phyloP scores from a whole-genome alignment of 2,797 vertebrate species.

The Ceryle rudis region DNA sequence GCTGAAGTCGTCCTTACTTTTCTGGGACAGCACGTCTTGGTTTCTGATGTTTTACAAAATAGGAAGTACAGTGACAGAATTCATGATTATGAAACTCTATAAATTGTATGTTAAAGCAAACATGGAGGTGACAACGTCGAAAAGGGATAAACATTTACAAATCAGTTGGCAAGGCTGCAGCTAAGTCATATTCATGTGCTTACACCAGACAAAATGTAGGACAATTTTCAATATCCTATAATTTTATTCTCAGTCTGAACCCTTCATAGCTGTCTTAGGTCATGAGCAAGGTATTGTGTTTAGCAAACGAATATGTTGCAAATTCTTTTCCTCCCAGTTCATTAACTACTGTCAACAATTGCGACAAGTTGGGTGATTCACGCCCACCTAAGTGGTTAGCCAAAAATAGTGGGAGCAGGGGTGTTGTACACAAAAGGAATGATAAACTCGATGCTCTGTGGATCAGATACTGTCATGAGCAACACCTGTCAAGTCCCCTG shows the following conservation, averaged over 20 bases:
- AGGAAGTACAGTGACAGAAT: neutral
- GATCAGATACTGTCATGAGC: neutral
- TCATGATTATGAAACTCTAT: neutral
- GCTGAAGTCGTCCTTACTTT: neutral
- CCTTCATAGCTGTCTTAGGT: neutral
- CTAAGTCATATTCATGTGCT: rapidly evolving
- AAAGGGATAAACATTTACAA: neutral
- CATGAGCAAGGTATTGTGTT: neutral
- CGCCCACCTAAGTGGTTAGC: neutral
- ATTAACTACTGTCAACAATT: neutral
- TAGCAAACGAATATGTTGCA: neutral
- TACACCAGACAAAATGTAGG: neutral
- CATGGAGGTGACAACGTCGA: rapidly evolving
- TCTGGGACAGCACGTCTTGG: rapidly evolving
- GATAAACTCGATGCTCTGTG: neutral
- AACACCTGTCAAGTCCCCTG: neutral
- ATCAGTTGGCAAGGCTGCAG: neutral
- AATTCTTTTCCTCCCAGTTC: neutral
- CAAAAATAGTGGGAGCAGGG: neutral
- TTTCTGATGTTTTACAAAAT: neutral
- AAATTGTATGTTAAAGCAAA: neutral
- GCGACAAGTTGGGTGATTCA: neutral
- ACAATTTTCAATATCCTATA: neutral
- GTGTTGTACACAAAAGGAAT: rapidly evolving
- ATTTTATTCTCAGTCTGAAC: neutral